Evolutionary conservation across 2,888 invertebrate genomes (phyloP).

Genomic region (Lochmaea crataegi): DNA sequence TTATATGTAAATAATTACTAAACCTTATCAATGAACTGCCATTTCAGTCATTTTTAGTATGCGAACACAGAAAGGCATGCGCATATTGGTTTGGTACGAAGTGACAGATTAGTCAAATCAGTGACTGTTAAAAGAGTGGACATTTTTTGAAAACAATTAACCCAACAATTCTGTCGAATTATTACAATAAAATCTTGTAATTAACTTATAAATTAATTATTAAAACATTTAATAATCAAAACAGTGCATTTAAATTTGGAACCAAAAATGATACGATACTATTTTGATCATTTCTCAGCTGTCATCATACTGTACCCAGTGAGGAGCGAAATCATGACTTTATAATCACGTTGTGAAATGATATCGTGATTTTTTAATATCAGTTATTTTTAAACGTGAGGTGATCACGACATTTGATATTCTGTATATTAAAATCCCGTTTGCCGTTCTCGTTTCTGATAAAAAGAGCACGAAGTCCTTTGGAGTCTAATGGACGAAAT

Average conservation of each 20-base stretch:
- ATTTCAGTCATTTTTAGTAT: conserved; percentile 29
- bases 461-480: too few relatives aligned
- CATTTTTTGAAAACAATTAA: neutral
- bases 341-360: too few relatives aligned
- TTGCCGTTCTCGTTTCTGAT: too few relatives aligned
- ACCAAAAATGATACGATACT: neutral
- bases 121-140: conserved; percentile 14
- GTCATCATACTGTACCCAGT: neutral
- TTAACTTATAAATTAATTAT: neutral
- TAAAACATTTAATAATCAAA: neutral
- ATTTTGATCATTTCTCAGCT: neutral
- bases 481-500: too few relatives aligned
- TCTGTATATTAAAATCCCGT: too few relatives aligned
- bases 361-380: too few relatives aligned
- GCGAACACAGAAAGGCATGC: conserved; percentile 1
- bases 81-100: conserved; percentile 1
- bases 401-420: too few relatives aligned
- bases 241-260: neutral
- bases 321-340: too few relatives aligned
- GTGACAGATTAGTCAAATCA: conserved; percentile 27
- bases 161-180: neutral
- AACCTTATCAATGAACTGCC: conserved; percentile 25
- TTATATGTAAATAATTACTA: conserved; percentile 26
- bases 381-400: too few relatives aligned
- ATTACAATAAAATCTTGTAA: neutral